Evolutionary conservation across 2,888 invertebrate species (phyloP).

Genomic region (Ophioninae sp.): DNA sequence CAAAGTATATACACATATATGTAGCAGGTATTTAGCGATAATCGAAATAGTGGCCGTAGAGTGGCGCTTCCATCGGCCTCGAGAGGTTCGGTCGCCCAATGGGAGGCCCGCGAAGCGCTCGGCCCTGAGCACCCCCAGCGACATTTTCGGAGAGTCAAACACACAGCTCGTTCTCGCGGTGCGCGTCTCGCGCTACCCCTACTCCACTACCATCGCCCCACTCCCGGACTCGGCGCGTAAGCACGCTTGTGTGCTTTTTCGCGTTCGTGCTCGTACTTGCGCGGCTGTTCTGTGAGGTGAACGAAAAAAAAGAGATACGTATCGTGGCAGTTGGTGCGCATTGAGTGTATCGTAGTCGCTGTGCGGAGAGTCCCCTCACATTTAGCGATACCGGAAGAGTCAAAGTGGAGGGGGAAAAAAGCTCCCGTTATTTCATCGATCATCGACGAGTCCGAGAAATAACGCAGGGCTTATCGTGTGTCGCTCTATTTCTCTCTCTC

Average conservation of each 20-base stretch:
- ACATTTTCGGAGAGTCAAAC: conserved; percentile 72
- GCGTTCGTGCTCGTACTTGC: not conserved
- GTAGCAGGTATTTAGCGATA: not conserved
- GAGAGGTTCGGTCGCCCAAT: not conserved
- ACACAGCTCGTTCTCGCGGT: conserved; percentile 31
- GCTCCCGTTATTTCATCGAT: conserved; percentile 37
- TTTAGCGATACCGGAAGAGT: not conserved
- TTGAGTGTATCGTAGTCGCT: conserved; percentile 11
- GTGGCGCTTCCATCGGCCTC: not conserved
- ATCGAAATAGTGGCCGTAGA: not conserved
- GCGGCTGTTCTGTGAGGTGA: conserved; percentile 15
- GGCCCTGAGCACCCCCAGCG: conserved; percentile 70
- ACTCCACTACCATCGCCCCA: not conserved
- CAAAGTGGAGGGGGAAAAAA: not conserved
- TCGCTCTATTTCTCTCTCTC: conserved; percentile 13
- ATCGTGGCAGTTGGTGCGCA: conserved; percentile 36
- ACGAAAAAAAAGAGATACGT: conserved; percentile 6
- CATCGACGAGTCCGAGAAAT: conserved; percentile 5
- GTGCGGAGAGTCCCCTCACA: conserved; percentile 8
- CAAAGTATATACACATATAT: not conserved
- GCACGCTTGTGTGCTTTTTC: conserved; percentile 25
- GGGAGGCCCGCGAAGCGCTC: conserved; percentile 50
- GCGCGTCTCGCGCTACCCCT: conserved; percentile 2
- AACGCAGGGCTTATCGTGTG: conserved; percentile 14
- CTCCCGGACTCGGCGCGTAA: conserved; percentile 39